Conservation (phyloP, 1,140 invertebrate genomes). For the Diorhabda carinulata region DNA sequence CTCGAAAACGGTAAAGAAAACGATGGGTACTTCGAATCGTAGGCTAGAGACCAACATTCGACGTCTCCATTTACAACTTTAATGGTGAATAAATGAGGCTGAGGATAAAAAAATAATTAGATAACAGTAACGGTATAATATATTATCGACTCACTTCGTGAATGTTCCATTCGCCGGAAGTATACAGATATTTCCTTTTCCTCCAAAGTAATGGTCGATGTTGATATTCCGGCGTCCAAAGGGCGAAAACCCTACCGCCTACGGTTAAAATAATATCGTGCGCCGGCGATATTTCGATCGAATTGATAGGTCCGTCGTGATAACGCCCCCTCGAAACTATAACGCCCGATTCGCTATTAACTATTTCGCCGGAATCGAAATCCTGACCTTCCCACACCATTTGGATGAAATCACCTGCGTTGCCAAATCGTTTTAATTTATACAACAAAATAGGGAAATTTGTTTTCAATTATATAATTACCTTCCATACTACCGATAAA, state of each 20-base stretch:
- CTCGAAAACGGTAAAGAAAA: slow-evolving; percentile 37
- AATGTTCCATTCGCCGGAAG: slow-evolving; percentile 51
- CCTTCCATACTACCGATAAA: slow-evolving; percentile 41
- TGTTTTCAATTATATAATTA: slow-evolving; percentile 18
- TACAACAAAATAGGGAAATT: too few species aligned
- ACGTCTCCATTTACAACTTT: slow-evolving; percentile 53
- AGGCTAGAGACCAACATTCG: slow-evolving; percentile 57
- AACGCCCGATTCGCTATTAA: slow-evolving; percentile 54
- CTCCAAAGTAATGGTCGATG: slow-evolving; percentile 55
- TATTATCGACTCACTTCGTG: slow-evolving; percentile 23
- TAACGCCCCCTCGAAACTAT: slow-evolving; percentile 51
- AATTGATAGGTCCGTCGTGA: slow-evolving; percentile 64
- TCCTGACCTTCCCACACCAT: slow-evolving; percentile 58
- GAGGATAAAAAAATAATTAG: slow-evolving; percentile 12
- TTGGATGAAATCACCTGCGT: slow-evolving; percentile 45
- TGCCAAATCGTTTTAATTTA: not conserved
- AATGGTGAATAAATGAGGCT: slow-evolving; percentile 46
- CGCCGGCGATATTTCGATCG: slow-evolving; percentile 48
- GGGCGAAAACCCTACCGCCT: slow-evolving; percentile 56
- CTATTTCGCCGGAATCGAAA: slow-evolving; percentile 54
- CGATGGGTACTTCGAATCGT: slow-evolving; percentile 41
- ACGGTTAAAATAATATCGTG: slow-evolving; percentile 54
- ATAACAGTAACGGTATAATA: slow-evolving; percentile 27
- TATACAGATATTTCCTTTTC: slow-evolving; percentile 50
- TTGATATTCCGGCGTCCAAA: slow-evolving; percentile 54